These are phyloP conservation scores for Spheniscus humboldti DNA, from an alignment of 2,797 vertebrate genomes.

Conservation along the genomic window DNA sequence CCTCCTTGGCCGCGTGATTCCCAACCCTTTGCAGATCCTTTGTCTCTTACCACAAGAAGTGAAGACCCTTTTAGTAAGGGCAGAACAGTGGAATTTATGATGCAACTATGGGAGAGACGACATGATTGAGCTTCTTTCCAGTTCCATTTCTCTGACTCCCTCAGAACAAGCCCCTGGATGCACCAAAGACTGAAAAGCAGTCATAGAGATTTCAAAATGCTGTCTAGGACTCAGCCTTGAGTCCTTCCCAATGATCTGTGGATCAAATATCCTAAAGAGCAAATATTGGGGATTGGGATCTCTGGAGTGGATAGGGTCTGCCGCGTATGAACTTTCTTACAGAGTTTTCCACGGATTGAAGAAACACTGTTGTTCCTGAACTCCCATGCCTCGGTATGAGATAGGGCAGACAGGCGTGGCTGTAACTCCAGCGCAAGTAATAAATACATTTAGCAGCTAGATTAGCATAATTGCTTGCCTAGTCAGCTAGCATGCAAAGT, in stretches of 20 bases:
- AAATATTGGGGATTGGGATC: background rate
- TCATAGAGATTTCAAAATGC: background rate
- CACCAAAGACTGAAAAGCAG: background rate
- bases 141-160: background rate
- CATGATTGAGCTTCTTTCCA: background rate
- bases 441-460: conserved; percentile 36
- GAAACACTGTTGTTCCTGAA: background rate
- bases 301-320: background rate
- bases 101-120: accelerated
- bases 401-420: conserved; percentile 31
- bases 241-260: background rate
- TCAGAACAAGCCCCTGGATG: background rate
- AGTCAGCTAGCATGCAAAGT: conserved; percentile 25
- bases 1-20: background rate
- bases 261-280: background rate
- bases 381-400: background rate
- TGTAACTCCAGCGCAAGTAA: conserved; percentile 2
- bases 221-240: background rate
- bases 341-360: background rate
- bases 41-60: background rate
- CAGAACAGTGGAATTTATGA: background rate
- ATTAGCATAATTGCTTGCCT: conserved; percentile 53
- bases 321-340: background rate
- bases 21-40: background rate
- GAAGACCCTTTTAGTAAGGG: background rate